A percentile compares a stretch with the other conserved stretches of the same genome.
These are phyloP conservation scores for Ctenomys sociabilis DNA, from an alignment of 2,113 vertebrate species.

Conservation along the genomic window DNA sequence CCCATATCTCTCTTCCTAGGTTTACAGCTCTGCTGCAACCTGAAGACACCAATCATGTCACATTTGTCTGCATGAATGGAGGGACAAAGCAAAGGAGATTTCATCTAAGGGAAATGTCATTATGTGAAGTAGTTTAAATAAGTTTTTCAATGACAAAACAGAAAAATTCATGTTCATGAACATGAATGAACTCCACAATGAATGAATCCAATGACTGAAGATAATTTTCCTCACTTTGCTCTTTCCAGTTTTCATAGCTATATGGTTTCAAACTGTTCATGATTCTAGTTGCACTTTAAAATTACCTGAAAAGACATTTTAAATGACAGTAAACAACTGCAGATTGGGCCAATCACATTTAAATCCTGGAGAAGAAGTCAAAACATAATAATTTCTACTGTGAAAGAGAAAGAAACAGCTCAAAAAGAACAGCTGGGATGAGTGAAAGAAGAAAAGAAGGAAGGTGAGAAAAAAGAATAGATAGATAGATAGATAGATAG, in stretches of 20 bases:
- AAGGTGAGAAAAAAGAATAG: no score
- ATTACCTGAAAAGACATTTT: neutral
- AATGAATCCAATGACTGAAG: neutral
- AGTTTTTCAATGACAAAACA: neutral
- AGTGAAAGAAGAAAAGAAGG: no score
- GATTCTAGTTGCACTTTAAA: neutral
- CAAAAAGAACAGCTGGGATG: no score
- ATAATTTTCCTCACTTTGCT: neutral
- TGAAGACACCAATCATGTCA: neutral
- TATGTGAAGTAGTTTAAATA: neutral
- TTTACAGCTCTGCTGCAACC: neutral
- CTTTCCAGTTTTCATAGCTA: neutral
- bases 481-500: no score
- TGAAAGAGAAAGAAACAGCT: no score
- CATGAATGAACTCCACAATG: neutral
- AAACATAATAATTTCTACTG: neutral
- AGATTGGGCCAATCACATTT: neutral
- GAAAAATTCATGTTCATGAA: neutral
- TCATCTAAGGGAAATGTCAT: neutral
- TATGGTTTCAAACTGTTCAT: neutral
- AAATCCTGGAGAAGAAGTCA: neutral
- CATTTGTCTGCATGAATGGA: neutral
- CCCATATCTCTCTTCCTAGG: neutral
- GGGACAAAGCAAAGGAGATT: neutral
- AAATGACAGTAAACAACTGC: neutral